Base-by-base conservation (phyloP, 2,888 invertebrate species). In the Drosophila nigritarsus region DNA sequence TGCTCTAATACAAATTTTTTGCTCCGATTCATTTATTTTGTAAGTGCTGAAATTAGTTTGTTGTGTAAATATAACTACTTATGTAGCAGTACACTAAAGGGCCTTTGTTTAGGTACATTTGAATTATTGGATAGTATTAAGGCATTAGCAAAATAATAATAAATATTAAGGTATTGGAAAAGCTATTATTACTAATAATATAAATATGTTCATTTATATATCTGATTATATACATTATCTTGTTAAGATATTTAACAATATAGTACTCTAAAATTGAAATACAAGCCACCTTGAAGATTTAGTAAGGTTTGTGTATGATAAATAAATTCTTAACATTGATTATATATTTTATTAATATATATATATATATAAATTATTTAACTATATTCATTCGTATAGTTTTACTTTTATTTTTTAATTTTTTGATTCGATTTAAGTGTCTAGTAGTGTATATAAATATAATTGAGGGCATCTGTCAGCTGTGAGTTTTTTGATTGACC, bases 401-500 rank as follows among this genome's bases (percentile, higher is more conserved):
- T 24, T 7, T 8, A 5, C 18, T 30, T 36, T 24, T 38, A 3
- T 15, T 11, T 24, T 30, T 36, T 24, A 30, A 3, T 15, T 11
- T 24, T 5, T 24, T 4, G 45, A 53, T 36, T 51, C 40, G 58
- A 56, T 30, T 48, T 9, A 29, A 11, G 20, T 54, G 53, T 2
- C 13, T 15, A 5, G 27, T 3, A 36, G 5, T 73, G 59, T 78
- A 20, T 6, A n/a, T 38, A 13, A 18, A 65, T 13, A 62, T 50
- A 48, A 66, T 64, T 66, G 65, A 48, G 75, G 63, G 69, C 60
- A 61, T 60, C 65, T 78, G 56, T 56, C 63, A 63, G 65, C 40
- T 73, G 65, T 53, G 48, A 53, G 55, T 24, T 63, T 38, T n/a
- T 62, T 50, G 56, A 77, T 77, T 65, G 71, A 75, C 80, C 80